These are phyloP conservation scores for Cossypha heuglini DNA, from an alignment of 2,797 vertebrate genomes.

Conservation along the genomic window DNA sequence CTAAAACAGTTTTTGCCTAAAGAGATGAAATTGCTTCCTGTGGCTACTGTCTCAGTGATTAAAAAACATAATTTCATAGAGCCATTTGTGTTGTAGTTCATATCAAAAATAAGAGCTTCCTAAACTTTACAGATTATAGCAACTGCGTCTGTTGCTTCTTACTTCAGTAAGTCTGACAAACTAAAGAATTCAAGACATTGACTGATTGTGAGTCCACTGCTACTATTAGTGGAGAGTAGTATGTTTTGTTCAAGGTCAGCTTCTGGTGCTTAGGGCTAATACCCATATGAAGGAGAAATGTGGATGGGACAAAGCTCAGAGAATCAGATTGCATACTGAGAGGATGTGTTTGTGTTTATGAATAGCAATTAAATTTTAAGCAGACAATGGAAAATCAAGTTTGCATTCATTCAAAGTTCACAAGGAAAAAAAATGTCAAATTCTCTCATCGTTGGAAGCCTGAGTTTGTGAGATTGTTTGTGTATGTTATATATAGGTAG, in stretches of 20 bases:
- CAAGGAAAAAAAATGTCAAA: not conserved
- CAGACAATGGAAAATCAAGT: not conserved
- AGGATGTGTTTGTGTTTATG: not conserved
- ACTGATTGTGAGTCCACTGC: not conserved
- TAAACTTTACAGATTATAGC: not conserved
- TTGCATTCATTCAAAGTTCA: not conserved
- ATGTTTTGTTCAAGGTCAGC: not conserved
- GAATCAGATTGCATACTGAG: not conserved
- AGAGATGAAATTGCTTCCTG: not conserved
- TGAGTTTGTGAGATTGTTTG: not conserved
- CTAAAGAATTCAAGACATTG: not conserved
- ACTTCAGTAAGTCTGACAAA: not conserved
- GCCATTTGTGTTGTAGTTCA: not conserved
- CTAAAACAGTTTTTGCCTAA: not conserved
- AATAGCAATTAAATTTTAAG: not conserved
- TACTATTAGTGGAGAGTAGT: not conserved
- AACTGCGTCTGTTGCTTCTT: not conserved
- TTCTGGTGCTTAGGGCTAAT: not conserved
- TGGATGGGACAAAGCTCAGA: not conserved
- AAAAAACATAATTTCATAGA: not conserved
- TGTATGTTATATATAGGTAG: rapidly evolving
- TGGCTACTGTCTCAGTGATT: not conserved
- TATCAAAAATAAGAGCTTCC: too few species aligned
- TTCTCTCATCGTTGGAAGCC: rapidly evolving
- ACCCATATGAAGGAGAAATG: not conserved